Percentiles rank a stretch among this genome's conserved stretches.
phyloP scores from a whole-genome alignment of 2,888 invertebrate genomes.

The Octonoba sinensis region DNA sequence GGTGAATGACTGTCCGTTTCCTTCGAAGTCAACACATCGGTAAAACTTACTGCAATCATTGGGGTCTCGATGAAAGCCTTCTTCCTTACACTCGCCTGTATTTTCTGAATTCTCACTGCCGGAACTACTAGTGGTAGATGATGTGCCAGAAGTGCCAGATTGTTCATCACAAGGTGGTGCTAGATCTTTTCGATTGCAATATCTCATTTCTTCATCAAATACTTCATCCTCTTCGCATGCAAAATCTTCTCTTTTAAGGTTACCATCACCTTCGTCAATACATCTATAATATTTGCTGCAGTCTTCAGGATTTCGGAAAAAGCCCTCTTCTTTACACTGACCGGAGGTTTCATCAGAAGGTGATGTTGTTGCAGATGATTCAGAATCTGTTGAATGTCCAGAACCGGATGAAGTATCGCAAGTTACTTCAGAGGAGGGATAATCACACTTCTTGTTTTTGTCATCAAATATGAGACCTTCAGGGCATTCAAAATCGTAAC shows the following conservation, averaged over 20 bases:
- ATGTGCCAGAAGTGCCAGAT: neutral
- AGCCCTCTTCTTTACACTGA: conserved; percentile 65
- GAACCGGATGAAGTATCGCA: conserved; percentile 29
- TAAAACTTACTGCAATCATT: conserved; percentile 66
- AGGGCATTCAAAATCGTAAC: conserved; percentile 64
- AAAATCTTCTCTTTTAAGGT: conserved; percentile 43
- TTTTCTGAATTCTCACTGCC: neutral
- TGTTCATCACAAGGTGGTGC: conserved; percentile 36
- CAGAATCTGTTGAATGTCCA: neutral
- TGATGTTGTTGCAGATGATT: neutral
- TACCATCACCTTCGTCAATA: conserved; percentile 52
- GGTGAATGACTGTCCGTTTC: conserved; percentile 47
- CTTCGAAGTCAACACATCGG: conserved; percentile 65
- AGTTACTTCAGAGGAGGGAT: conserved; percentile 57
- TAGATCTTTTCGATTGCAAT: conserved; percentile 39
- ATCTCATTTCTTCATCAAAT: conserved; percentile 58
- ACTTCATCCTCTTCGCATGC: conserved; percentile 51
- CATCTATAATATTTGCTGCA: conserved; percentile 66
- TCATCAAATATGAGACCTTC: conserved; percentile 65
- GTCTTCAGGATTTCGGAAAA: conserved; percentile 65
- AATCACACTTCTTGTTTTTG: conserved; percentile 60
- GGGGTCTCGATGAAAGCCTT: conserved; percentile 66
- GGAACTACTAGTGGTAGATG: neutral
- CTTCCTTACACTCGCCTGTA: conserved; percentile 45
- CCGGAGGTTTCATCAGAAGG: conserved; percentile 16